Base-by-base conservation (phyloP, 2,113 vertebrate species). In the Corythornis madagascariensis region DNA sequence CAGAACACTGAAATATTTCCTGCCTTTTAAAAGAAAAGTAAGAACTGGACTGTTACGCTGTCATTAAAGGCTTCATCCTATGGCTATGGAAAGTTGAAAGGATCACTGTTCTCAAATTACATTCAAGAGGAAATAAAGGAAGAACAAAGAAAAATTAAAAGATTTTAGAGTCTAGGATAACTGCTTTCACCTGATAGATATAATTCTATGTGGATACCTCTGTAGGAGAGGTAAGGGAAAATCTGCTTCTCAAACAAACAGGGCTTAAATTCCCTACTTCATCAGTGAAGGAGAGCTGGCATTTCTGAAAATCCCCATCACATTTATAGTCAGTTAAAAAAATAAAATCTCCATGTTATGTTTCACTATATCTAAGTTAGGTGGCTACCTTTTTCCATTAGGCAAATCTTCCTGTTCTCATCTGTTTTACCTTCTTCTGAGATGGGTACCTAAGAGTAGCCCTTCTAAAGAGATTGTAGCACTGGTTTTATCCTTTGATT, bases 1-100 rank as follows among this genome's bases (percentile, higher is more conserved):
- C 31, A 91, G 35, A 95, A 74, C 24, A 67, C 10, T 74, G 59
- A 21, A 91, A 76, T 60, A 89, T 74, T 93, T 96, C 82, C 60
- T 71, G 13, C 2, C 1, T n/a, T 69, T 56, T 82, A 17, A 53
- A 92, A 95, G 21, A 64, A 94, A 95, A 93, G 18, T 71, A 21
- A 85, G 38, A 91, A 83, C 61, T 78, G 2, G 80, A 52, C 40
- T 48, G 4, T 48, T 75, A 74, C 18, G 45, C 8, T 89, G 12
- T 64, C 13, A 83, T 35, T 93, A 88, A 76, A 85, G 19, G 6
- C 33, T 86, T 88, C 75, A 55, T 79, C 18, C 31, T 72, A 6
- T 52, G 10, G 17, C 47, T 47, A 33, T 47, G 20, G 20, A 60
- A 96, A 82, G 19, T 70, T 77, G 52, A 89, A 94, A 84, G 33